Evolutionary conservation across 2,888 invertebrate species (phyloP).

Genomic region (Sesia apiformis): DNA sequence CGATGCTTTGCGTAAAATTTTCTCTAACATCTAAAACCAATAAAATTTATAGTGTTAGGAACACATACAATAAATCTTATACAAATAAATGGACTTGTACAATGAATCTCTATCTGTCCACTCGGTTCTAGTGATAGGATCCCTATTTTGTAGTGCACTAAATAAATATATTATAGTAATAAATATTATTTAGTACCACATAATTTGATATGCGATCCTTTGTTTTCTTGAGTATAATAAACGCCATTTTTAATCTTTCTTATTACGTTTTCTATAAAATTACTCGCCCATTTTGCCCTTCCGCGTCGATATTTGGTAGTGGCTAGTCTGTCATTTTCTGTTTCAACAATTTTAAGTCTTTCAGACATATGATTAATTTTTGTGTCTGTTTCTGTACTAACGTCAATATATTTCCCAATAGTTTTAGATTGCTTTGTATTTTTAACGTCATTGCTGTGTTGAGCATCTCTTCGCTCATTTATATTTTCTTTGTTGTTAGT

Average conservation of each 20-base stretch:
- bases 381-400: neutral
- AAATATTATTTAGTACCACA: too few species aligned
- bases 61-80: too few species aligned
- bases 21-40: too few species aligned
- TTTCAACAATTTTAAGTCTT: neutral
- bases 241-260: slow-evolving; percentile 46
- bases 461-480: neutral
- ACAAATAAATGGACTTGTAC: too few species aligned
- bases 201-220: neutral
- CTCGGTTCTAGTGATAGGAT: too few species aligned
- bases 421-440: neutral
- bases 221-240: slow-evolving; percentile 39
- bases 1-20: too few species aligned
- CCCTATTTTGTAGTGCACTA: too few species aligned
- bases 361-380: neutral
- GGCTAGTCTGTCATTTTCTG: neutral
- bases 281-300: slow-evolving; percentile 47
- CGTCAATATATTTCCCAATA: neutral
- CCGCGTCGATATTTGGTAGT: slow-evolving; percentile 25
- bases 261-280: slow-evolving; percentile 56
- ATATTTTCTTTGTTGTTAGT: neutral
- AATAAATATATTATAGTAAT: too few species aligned
- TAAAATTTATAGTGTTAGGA: too few species aligned
- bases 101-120: too few species aligned
- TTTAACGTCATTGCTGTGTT: neutral